phyloP scores from a whole-genome alignment of 2,888 invertebrate genomes.

The Hedychridium roseum region DNA sequence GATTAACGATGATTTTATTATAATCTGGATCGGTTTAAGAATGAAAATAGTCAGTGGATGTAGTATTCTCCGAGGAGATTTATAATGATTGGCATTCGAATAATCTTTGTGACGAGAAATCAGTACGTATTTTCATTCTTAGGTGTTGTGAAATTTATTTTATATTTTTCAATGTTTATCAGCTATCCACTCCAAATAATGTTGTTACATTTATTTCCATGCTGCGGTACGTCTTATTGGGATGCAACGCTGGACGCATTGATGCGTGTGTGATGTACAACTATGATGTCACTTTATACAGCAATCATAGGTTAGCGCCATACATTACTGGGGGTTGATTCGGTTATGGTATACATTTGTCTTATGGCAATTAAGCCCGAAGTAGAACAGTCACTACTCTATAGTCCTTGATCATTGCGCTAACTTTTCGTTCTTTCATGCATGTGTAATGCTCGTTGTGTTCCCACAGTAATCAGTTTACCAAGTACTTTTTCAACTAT shows the following conservation, averaged over 20 bases:
- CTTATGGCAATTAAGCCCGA: slow-evolving; percentile 28
- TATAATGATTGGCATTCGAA: not conserved
- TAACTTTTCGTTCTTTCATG: slow-evolving; percentile 22
- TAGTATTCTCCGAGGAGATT: not conserved
- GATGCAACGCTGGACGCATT: slow-evolving; percentile 59
- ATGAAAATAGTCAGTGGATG: slow-evolving; percentile 28
- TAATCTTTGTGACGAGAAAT: not conserved
- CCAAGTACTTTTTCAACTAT: not conserved
- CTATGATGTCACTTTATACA: slow-evolving; percentile 61
- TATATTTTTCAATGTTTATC: not conserved
- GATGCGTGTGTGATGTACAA: slow-evolving; percentile 59
- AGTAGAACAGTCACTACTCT: slow-evolving; percentile 33
- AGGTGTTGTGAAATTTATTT: slow-evolving; percentile 7
- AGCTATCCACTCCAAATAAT: slow-evolving; percentile 42
- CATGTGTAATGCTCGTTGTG: slow-evolving; percentile 20
- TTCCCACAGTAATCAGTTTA: not conserved
- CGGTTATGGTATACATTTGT: slow-evolving; percentile 51
- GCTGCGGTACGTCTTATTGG: slow-evolving; percentile 60
- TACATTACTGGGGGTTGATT: slow-evolving; percentile 54
- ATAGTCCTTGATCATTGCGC: slow-evolving; percentile 24
- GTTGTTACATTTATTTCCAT: slow-evolving; percentile 60
- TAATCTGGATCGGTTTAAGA: slow-evolving; percentile 23
- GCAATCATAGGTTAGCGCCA: slow-evolving; percentile 63
- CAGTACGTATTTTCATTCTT: not conserved
- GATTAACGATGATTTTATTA: slow-evolving; percentile 17